These are phyloP conservation scores for Epizoanthus illoricatus DNA, from an alignment of 92 coral and sea anemone species.

Conservation along the genomic window DNA sequence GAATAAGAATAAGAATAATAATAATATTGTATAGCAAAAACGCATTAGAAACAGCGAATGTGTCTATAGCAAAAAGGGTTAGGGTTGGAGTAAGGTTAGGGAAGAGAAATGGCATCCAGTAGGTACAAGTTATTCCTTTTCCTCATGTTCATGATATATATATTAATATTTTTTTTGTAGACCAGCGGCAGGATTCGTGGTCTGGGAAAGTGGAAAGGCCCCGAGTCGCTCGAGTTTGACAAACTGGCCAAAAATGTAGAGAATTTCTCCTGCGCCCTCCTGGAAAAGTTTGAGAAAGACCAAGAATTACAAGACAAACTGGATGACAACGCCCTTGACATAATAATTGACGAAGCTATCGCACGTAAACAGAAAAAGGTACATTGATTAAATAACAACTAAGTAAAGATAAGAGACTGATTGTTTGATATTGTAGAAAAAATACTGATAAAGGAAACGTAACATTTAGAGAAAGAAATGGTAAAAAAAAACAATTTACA, in stretches of 20 bases:
- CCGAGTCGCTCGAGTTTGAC: neutral
- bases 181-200: neutral
- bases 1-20: no score
- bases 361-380: slow-evolving; percentile 1
- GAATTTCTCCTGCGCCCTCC: neutral
- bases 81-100: no score
- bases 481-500: no score
- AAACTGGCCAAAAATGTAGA: neutral
- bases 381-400: neutral
- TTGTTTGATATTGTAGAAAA: neutral
- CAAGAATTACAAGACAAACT: neutral
- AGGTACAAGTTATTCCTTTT: neutral
- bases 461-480: no score
- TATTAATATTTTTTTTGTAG: neutral
- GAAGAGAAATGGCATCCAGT: no score
- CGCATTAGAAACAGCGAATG: no score
- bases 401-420: neutral
- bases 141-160: neutral
- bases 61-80: no score
- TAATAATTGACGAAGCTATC: neutral
- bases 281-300: slow-evolving; percentile 11
- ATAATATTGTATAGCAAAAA: no score
- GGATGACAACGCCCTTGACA: neutral
- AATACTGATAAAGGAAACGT: no score
- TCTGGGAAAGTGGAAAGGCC: neutral